Conservation (phyloP, 2,888 invertebrate species). For the Tinea semifulvella region DNA sequence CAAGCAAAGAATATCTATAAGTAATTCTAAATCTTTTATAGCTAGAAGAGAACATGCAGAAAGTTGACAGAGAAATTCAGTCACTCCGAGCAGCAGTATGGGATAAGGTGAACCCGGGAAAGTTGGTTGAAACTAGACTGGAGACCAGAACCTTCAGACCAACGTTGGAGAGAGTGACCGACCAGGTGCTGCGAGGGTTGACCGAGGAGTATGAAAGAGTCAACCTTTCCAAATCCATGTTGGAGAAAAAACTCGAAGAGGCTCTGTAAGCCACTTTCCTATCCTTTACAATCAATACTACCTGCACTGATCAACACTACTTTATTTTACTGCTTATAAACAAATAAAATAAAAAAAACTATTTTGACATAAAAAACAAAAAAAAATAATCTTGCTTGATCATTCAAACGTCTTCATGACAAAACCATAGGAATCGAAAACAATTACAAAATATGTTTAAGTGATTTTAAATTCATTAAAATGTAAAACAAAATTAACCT, state of each 20-base stretch:
- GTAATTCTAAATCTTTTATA: too few species aligned
- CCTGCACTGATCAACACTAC: neutral
- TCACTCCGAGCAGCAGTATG: slow-evolving; percentile 77
- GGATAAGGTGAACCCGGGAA: slow-evolving; percentile 81
- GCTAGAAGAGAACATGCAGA: slow-evolving; percentile 82
- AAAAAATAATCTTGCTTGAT: too few species aligned
- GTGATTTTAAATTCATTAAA: too few species aligned
- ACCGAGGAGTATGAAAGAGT: slow-evolving; percentile 77
- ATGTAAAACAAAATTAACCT: too few species aligned
- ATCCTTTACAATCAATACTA: neutral
- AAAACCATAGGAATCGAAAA: too few species aligned
- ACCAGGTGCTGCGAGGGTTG: slow-evolving; percentile 65
- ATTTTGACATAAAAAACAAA: too few species aligned
- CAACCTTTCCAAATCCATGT: slow-evolving; percentile 69
- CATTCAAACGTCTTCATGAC: too few species aligned
- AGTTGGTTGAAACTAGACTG: slow-evolving; percentile 86
- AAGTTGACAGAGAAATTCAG: slow-evolving; percentile 78
- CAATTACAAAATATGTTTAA: too few species aligned
- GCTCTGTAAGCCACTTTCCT: slow-evolving; percentile 62
- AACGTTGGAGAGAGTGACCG: slow-evolving; percentile 72
- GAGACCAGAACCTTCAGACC: slow-evolving; percentile 83
- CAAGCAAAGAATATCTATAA: too few species aligned
- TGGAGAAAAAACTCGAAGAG: slow-evolving; percentile 74
- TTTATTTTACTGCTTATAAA: too few species aligned
- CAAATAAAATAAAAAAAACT: too few species aligned